Evolutionary conservation across 2,113 vertebrate genomes (phyloP).

Genomic region (Equus przewalskii): DNA sequence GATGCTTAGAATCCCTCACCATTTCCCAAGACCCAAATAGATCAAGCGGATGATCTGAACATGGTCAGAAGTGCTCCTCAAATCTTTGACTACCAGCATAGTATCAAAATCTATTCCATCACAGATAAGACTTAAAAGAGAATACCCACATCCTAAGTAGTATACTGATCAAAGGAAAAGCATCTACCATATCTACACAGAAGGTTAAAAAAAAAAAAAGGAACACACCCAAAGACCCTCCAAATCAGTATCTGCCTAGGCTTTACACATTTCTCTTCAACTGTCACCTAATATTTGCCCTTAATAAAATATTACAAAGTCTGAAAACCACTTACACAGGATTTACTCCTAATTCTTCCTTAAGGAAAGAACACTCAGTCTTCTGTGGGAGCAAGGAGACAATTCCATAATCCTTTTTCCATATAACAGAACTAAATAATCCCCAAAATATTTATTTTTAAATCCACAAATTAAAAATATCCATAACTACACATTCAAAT

Average conservation of each 20-base stretch:
- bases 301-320: constrained; percentile 57
- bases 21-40: constrained; percentile 5
- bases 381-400: background rate
- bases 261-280: constrained; percentile 22
- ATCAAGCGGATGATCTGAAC: background rate
- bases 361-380: constrained; percentile 37
- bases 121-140: background rate
- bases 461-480: constrained; percentile 54
- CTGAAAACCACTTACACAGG: constrained; percentile 19
- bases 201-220: background rate
- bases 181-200: background rate
- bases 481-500: constrained; percentile 31
- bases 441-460: constrained; percentile 43
- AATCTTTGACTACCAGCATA: background rate
- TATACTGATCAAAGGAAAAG: background rate
- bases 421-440: constrained; percentile 42
- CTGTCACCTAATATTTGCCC: constrained; percentile 45
- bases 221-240: background rate
- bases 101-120: background rate
- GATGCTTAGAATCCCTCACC: background rate
- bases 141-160: background rate
- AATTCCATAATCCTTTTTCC: constrained; percentile 48
- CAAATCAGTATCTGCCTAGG: background rate
- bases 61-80: background rate
- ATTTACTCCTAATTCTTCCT: constrained; percentile 33